Evolutionary conservation across 2,888 invertebrate species (phyloP), one percentile per base, ranked within the genome.

Genomic region (Nycteola revayana): DNA sequence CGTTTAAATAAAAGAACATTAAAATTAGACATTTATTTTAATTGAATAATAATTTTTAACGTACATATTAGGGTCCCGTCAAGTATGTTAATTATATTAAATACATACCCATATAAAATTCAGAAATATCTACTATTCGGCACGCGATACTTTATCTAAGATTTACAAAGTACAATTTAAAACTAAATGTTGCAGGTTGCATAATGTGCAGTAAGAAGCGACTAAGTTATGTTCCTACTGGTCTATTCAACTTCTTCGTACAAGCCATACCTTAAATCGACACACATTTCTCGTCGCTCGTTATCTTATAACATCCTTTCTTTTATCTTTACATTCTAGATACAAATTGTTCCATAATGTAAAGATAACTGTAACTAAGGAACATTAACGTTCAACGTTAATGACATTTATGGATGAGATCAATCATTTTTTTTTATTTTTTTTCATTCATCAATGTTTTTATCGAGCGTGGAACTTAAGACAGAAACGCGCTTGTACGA

Each of bases 51-150:
- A 52, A 47, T 56, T 51, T n/a, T 52, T 36, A 57, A 56, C 46
- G 45, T 49, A 54, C 50, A 54, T 46, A 64, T 70, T 52, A 72
- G 79, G 80, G 80, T 79, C 81, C 80, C 81, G 33, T 68, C 60
- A 67, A 73, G 65, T 75, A 53, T 55, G 42, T 28, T 39, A 52
- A 44, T 29, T 41, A 53, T 42, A 55, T 25, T 57, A 66, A 54
- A 49, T 56, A 42, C 24, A 55, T 54, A 54, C 36, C 28, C 41
- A 40, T 59, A 49, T 41, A 51, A 51, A 48, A 57, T 39, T 37
- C 36, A 41, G 40, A 45, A 52, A 42, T 57, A 51, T 43, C 44
- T 42, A 57, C 48, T 55, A 55, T 70, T 68, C 66, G 70, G 70
- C 70, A 68, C 70, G 57, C 64, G 38, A 48, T 46, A 34, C 39